phyloP scores from a whole-genome alignment of 2,797 vertebrate genomes.

The Setipinna tenuifilis region DNA sequence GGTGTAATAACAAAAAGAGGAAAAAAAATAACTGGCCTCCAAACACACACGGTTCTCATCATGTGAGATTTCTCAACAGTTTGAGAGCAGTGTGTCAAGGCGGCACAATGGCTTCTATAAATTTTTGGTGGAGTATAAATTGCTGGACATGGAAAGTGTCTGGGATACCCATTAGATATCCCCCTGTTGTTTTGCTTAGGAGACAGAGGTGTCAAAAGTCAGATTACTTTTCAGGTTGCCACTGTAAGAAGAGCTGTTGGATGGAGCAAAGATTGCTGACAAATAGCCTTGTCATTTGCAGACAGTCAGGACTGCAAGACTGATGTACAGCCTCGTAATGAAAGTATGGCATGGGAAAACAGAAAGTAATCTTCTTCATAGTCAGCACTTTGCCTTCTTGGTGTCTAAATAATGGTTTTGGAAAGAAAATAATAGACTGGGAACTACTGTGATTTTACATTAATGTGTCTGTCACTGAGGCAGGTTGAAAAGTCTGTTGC shows the following conservation, averaged over 20 bases:
- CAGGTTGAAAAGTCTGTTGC: neutral
- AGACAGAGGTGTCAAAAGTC: neutral
- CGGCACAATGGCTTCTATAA: neutral
- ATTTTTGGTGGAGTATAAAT: neutral
- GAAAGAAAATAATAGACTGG: neutral
- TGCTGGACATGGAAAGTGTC: neutral
- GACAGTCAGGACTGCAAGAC: neutral
- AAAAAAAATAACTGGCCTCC: neutral
- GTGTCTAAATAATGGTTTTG: neutral
- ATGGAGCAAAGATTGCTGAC: neutral
- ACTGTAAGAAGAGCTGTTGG: neutral
- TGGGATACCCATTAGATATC: neutral
- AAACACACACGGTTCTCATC: conserved; percentile 5
- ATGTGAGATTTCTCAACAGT: neutral
- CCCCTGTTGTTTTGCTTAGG: neutral
- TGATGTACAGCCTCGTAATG: neutral
- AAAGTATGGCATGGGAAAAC: conserved; percentile 9
- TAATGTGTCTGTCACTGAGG: neutral
- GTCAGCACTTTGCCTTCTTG: neutral
- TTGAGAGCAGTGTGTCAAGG: neutral
- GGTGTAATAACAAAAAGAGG: neutral
- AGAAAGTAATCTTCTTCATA: neutral
- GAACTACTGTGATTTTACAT: neutral
- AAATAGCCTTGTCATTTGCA: neutral
- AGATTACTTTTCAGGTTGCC: neutral